Conservation (phyloP, 92 coral and sea anemone species). For the Actinostola sp. region DNA sequence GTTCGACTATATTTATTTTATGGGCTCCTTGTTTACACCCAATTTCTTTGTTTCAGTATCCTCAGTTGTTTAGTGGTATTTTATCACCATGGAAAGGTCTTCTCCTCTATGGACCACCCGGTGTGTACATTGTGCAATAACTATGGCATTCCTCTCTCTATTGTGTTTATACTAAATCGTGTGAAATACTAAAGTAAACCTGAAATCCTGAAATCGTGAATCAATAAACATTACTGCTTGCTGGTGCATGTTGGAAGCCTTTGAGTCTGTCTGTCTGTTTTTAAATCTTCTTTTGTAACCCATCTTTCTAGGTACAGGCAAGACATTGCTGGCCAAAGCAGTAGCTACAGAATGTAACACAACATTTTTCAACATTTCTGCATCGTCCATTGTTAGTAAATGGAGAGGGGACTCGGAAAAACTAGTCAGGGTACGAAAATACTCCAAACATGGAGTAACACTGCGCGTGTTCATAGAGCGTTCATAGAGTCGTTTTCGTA, state of each 20-base stretch:
- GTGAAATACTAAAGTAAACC: too few species aligned
- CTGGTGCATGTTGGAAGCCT: too few species aligned
- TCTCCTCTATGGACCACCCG: constrained; percentile 94
- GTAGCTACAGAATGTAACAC: constrained; percentile 99
- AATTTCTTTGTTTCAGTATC: constrained; percentile 62
- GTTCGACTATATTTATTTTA: too few species aligned
- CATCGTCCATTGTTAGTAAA: constrained; percentile 97
- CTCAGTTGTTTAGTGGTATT: constrained; percentile 95
- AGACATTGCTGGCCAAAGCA: constrained; percentile 95
- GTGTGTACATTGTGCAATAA: constrained; percentile 34
- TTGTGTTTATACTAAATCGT: too few species aligned
- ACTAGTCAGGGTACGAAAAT: constrained; percentile 83
- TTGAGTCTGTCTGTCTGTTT: neutral
- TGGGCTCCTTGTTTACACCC: neutral
- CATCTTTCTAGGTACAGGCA: constrained; percentile 79
- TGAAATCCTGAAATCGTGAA: too few species aligned
- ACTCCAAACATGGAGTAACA: too few species aligned
- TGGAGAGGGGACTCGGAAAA: constrained; percentile 99
- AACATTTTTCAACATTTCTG: constrained; percentile 97
- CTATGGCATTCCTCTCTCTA: too few species aligned
- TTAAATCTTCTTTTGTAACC: too few species aligned
- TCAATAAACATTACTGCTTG: too few species aligned
- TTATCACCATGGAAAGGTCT: constrained; percentile 99
- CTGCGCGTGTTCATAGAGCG: too few species aligned
- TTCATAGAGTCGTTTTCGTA: too few species aligned